Percentiles rank a stretch among this genome's conserved stretches.
These are phyloP conservation scores for Epinephelus lanceolatus DNA, from an alignment of 2,113 vertebrate species.

Conservation along the genomic window DNA sequence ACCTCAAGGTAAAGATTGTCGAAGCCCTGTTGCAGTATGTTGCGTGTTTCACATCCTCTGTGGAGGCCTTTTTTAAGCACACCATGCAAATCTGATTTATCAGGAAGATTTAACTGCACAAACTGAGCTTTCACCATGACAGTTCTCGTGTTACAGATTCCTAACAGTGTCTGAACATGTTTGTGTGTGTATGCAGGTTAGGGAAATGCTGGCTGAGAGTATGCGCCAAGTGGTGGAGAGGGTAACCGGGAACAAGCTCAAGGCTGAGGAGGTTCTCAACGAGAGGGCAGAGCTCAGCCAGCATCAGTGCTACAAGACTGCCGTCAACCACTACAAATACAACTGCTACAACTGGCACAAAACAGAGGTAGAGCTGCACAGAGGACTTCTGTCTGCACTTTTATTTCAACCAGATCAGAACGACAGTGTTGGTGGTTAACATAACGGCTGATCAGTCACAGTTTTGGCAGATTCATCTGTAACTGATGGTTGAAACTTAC, in stretches of 20 bases:
- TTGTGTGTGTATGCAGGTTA: conserved; percentile 66
- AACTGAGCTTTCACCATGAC: not conserved
- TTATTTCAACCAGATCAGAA: too few species aligned
- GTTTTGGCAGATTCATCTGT: not conserved
- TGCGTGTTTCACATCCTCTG: not conserved
- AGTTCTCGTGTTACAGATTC: not conserved
- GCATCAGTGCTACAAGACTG: conserved; percentile 87
- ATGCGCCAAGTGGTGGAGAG: conserved; percentile 84
- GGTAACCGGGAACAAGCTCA: conserved; percentile 75
- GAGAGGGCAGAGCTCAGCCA: conserved; percentile 80
- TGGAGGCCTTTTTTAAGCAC: too few species aligned
- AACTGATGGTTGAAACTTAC: fast-evolving
- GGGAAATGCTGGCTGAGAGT: conserved; percentile 84
- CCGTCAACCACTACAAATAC: conserved; percentile 86
- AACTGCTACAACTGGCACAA: conserved; percentile 96
- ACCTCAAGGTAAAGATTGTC: conserved; percentile 85
- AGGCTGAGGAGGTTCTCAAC: conserved; percentile 78
- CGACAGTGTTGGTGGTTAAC: not conserved
- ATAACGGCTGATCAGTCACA: not conserved
- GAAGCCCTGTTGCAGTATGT: not conserved
- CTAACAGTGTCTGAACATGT: conserved; percentile 15
- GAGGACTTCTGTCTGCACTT: fast-evolving
- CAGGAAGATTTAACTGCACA: not conserved
- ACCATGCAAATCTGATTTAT: not conserved
- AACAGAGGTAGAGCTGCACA: conserved; percentile 79